Evolutionary conservation across 2,797 vertebrate species (phyloP), one percentile per base, ranked within the genome.

Genomic region (Hypotaenidia okinawae): DNA sequence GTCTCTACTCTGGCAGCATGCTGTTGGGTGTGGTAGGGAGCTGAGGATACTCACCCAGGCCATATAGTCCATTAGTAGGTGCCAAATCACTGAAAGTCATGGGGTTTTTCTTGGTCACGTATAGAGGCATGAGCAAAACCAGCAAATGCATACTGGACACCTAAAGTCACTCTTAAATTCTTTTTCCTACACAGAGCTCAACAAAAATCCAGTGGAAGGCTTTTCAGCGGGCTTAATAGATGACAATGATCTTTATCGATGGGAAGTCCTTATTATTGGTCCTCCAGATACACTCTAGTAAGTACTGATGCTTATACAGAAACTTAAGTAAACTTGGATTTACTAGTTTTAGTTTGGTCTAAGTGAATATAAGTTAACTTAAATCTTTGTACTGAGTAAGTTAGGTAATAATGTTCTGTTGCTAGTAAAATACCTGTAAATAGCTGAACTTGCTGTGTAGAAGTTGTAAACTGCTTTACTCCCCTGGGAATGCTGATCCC

Each of bases 181-280:
- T 96, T 86, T 97, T 97, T 83, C 84, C 67, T 88, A 88, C 88
- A 93, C 97, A 99, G 99, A 99, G 98, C 98, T 99, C 97, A 99
- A 99, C 98, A 99, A 99, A 98, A 99, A 99, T 97, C 99, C 99
- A 96, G 99, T 99, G 96, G 99, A 99, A 98, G 99, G 99, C 92
- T 99, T 99, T 98, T 99, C 99, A 95, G 99, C 99, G 87, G 99
- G 99, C 91, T 98, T 99, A 97, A 99, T 99, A 97, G 99, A 99
- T 96, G 99, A 99, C 98, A 99, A 98, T 97, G 99, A 99, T 97
- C 99, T 99, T 84, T 99, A 99, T 98, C 99, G 99, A 98, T 99
- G 99, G 99, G 99, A 99, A 99, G 99, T 99, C 95, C 99, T 99
- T 91, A 99, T 99, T 97, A 99, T 99, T 81, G 99, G 99, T 62